Evolutionary conservation across 2,113 vertebrate genomes (phyloP).

Genomic region (Solea solea): DNA sequence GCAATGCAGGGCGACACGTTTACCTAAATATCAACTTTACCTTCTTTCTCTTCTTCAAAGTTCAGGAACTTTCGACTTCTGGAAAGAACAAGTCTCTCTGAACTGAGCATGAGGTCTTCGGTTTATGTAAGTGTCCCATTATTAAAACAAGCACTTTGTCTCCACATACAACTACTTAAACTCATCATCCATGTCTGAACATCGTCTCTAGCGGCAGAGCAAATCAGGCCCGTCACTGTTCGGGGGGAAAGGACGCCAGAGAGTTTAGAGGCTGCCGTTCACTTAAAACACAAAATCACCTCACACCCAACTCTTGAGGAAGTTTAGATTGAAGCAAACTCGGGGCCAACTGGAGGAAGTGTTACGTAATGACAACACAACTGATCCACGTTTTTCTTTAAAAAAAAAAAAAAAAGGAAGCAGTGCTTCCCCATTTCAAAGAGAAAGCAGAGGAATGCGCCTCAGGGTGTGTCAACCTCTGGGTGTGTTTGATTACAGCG

Average conservation of each 20-base stretch:
- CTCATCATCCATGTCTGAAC: no score
- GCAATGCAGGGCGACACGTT: no score
- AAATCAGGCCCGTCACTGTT: neutral
- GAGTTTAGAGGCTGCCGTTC: no score
- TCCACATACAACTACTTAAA: no score
- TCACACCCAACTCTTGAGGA: slow-evolving; percentile 43
- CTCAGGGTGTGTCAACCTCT: slow-evolving; percentile 16
- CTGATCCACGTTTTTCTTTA: neutral
- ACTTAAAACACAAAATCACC: slow-evolving; percentile 1
- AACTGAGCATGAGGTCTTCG: no score
- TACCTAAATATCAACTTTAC: no score
- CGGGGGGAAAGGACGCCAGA: neutral
- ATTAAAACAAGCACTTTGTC: no score
- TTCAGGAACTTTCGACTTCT: no score
- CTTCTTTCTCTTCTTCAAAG: no score
- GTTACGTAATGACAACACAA: slow-evolving; percentile 30
- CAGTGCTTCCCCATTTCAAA: slow-evolving; percentile 35
- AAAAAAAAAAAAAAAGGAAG: slow-evolving; percentile 40
- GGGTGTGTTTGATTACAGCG: neutral
- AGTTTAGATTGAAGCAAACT: slow-evolving; percentile 32
- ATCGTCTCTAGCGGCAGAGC: neutral
- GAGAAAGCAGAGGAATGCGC: slow-evolving; percentile 45
- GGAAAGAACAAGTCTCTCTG: no score
- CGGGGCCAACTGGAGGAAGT: slow-evolving; percentile 37
- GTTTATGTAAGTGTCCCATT: no score